Conservation (phyloP, 2,888 invertebrate genomes). For the Gymnosoma rotundatum region DNA sequence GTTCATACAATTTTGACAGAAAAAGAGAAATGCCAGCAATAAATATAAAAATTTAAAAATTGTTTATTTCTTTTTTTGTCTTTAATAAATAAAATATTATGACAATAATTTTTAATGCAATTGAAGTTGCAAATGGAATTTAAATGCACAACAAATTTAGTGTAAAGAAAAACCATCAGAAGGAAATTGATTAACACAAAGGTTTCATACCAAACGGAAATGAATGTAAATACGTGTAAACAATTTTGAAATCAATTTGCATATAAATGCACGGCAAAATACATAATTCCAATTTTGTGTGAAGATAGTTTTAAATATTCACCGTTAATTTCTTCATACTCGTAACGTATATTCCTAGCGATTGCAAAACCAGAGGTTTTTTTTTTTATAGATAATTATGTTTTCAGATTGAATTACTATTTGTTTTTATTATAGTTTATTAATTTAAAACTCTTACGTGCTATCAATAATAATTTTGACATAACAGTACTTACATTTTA, state of each 20-base stretch:
- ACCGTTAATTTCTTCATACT: too few relatives aligned
- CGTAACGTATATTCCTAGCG: too few relatives aligned
- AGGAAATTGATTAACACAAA: slow-evolving; percentile 50
- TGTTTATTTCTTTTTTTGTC: slow-evolving; percentile 3
- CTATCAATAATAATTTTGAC: slow-evolving; percentile 34
- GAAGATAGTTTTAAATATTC: too few relatives aligned
- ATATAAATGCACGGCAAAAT: too few relatives aligned
- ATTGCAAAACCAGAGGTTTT: too few relatives aligned
- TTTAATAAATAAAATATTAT: slow-evolving; percentile 25
- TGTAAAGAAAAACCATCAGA: slow-evolving; percentile 1
- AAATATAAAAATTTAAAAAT: too few relatives aligned
- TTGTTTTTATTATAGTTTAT: too few relatives aligned
- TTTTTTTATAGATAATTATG: too few relatives aligned
- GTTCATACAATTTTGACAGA: too few relatives aligned
- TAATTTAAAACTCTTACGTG: not conserved
- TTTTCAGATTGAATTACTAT: too few relatives aligned
- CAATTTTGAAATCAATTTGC: slow-evolving; percentile 7
- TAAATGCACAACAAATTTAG: slow-evolving; percentile 2
- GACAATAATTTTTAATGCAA: slow-evolving; percentile 38
- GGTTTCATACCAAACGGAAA: slow-evolving; percentile 56
- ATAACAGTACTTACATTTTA: slow-evolving; percentile 24
- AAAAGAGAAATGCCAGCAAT: too few relatives aligned
- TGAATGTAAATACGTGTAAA: slow-evolving; percentile 20
- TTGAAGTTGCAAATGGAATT: slow-evolving; percentile 29
- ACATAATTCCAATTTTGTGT: too few relatives aligned